These are phyloP conservation scores for Habroteleia sp. DNA, from an alignment of 2,888 invertebrate genomes.

Conservation along the genomic window DNA sequence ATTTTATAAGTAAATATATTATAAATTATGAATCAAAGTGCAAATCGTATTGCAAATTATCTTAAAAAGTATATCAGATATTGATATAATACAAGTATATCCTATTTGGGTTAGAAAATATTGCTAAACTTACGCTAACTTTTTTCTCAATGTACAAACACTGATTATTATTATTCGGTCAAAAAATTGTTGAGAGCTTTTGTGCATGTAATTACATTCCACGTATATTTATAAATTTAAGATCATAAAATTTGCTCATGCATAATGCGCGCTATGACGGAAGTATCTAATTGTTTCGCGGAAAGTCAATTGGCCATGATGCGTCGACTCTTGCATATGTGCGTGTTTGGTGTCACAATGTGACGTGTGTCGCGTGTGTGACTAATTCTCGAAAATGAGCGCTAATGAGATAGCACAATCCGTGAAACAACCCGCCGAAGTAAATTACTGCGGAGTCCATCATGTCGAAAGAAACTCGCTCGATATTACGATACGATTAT, in stretches of 20 bases:
- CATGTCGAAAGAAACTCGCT: conserved; percentile 39
- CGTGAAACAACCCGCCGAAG: conserved; percentile 48
- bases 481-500: conserved; percentile 51
- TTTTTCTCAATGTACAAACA: too few relatives aligned
- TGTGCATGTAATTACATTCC: not conserved
- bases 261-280: conserved; percentile 45
- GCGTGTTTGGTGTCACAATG: conserved; percentile 49
- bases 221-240: not conserved
- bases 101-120: too few relatives aligned
- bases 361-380: conserved; percentile 50
- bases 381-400: conserved; percentile 55
- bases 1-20: too few relatives aligned
- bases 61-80: too few relatives aligned
- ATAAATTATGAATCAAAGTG: too few relatives aligned
- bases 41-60: too few relatives aligned
- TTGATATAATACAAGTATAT: too few relatives aligned
- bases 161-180: too few relatives aligned
- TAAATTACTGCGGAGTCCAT: conserved; percentile 49
- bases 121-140: too few relatives aligned
- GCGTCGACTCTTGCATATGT: conserved; percentile 38
- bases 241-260: conserved; percentile 5
- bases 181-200: too few relatives aligned
- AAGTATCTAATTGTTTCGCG: conserved; percentile 59
- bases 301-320: conserved; percentile 55
- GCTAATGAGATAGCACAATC: conserved; percentile 55